Evolutionary conservation across 1,140 invertebrate species (phyloP), one percentile per base, ranked within the genome.

Genomic region (Diachasma alloeum): DNA sequence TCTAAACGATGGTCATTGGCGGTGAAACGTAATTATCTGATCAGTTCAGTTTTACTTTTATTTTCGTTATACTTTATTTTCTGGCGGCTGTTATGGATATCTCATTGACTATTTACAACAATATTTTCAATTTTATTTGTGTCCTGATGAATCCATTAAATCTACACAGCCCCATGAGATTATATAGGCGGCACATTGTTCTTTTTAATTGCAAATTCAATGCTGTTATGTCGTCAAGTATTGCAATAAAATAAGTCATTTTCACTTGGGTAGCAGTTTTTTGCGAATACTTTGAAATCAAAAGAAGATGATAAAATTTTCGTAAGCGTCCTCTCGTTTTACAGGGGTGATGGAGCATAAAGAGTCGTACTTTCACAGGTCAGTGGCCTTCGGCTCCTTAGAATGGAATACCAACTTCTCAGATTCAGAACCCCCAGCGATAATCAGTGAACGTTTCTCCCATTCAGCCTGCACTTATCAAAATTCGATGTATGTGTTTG

Each of bases 401-500:
- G 84, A 92, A 82, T 96, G 94, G 94, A 91, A 91, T 83, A 91
- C 91, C 78, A 87, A 92, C 72, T 87, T 88, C 9, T 87, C 91
- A 63, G 86, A 82, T 67, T 90, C 92, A 72, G 17, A 5, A 4
- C 91, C 91, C 83, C 85, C 91, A 56, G 92, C 93, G 17, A 93
- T 92, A 17, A 97, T 98, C 79, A 94, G 95, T 4, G 96, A 96
- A 87, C 91, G 97, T 78, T 97, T 97, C 90, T 97, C 97, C 0
- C 97, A 98, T 92, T 94, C 96, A 79, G 95, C 97, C 56, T 97
- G 95, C 84, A 93, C 95, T 74, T 92, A 94, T 86, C 92, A 93
- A 67, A 95, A 95, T 88, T 94, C 92, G 2, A 96, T 99, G 96
- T 99, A 96, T 87, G 93, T 99, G 37, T 99, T 99, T 92, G 97